phyloP scores from a whole-genome alignment of 1,140 invertebrate genomes.

The Papilio aristodemus region DNA sequence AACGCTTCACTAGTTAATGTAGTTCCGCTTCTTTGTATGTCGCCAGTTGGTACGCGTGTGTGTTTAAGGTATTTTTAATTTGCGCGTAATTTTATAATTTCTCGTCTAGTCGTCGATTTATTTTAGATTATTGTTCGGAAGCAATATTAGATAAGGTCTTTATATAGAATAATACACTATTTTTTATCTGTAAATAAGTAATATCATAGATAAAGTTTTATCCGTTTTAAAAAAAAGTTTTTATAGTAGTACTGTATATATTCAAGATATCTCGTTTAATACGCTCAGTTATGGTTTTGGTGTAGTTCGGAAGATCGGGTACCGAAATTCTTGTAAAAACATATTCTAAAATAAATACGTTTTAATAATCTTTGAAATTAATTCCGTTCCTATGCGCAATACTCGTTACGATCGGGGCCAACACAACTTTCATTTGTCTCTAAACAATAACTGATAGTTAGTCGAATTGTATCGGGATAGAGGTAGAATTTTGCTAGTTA shows the following conservation, averaged over 20 bases:
- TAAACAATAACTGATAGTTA: conserved; percentile 40
- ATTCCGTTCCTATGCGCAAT: conserved; percentile 71
- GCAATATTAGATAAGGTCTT: conserved; percentile 67
- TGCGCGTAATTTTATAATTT: conserved; percentile 49
- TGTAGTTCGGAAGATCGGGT: conserved; percentile 58
- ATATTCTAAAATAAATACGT: conserved; percentile 19
- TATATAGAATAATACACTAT: conserved; percentile 7
- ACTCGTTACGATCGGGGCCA: conserved; percentile 50
- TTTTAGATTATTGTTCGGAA: conserved; percentile 45
- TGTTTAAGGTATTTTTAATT: conserved; percentile 55
- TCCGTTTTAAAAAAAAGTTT: conserved; percentile 22
- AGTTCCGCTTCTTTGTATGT: conserved; percentile 68
- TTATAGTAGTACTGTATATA: not conserved
- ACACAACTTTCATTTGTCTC: conserved; percentile 35
- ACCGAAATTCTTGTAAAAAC: conserved; percentile 46
- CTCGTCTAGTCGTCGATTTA: conserved; percentile 40
- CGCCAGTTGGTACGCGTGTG: conserved; percentile 45
- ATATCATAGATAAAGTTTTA: conserved; percentile 6
- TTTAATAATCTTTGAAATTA: conserved; percentile 35
- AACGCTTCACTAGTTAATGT: conserved; percentile 49
- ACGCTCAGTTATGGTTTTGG: conserved; percentile 8
- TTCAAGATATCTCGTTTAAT: not conserved
- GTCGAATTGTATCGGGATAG: conserved; percentile 17
- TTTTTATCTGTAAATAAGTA: conserved; percentile 40
- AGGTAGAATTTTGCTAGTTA: conserved; percentile 10